These are phyloP conservation scores for Heliconius erato DNA, from an alignment of 2,888 invertebrate species.

Conservation along the genomic window DNA sequence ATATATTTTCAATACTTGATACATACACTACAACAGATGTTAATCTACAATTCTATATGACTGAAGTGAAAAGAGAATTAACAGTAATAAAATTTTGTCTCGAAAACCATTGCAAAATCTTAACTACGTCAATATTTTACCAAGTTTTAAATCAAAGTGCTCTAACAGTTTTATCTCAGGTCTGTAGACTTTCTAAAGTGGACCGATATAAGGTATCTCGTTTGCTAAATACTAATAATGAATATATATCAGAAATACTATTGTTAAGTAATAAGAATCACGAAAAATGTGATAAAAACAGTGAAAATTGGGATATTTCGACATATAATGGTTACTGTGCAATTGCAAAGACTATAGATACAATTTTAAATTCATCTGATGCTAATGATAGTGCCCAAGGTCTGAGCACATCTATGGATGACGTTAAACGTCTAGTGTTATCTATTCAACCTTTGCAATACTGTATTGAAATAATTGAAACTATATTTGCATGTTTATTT, in stretches of 20 bases:
- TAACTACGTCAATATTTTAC: slow-evolving; percentile 81
- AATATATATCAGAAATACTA: slow-evolving; percentile 74
- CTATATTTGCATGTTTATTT: slow-evolving; percentile 90
- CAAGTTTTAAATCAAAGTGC: slow-evolving; percentile 80
- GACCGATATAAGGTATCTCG: slow-evolving; percentile 83
- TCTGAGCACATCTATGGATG: slow-evolving; percentile 76
- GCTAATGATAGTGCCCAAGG: slow-evolving; percentile 68
- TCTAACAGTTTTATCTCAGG: slow-evolving; percentile 82
- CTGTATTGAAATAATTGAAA: slow-evolving; percentile 88
- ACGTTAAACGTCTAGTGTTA: slow-evolving; percentile 79
- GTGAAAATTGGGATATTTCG: slow-evolving; percentile 77
- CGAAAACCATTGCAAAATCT: slow-evolving; percentile 81
- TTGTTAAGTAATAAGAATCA: slow-evolving; percentile 64
- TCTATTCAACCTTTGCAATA: slow-evolving; percentile 78
- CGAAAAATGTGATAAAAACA: slow-evolving; percentile 58
- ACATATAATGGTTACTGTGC: slow-evolving; percentile 84
- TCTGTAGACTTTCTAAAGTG: slow-evolving; percentile 79
- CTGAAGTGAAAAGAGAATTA: slow-evolving; percentile 81
- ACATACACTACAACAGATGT: slow-evolving; percentile 76
- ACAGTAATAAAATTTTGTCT: slow-evolving; percentile 82
- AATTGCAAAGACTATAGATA: slow-evolving; percentile 81
- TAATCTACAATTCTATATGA: slow-evolving; percentile 79
- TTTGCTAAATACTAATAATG: slow-evolving; percentile 78
- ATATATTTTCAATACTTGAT: slow-evolving; percentile 81
- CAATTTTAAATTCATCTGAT: slow-evolving; percentile 75